Conservation (phyloP, 1,140 invertebrate genomes). For the Aphaenogaster rudis region DNA sequence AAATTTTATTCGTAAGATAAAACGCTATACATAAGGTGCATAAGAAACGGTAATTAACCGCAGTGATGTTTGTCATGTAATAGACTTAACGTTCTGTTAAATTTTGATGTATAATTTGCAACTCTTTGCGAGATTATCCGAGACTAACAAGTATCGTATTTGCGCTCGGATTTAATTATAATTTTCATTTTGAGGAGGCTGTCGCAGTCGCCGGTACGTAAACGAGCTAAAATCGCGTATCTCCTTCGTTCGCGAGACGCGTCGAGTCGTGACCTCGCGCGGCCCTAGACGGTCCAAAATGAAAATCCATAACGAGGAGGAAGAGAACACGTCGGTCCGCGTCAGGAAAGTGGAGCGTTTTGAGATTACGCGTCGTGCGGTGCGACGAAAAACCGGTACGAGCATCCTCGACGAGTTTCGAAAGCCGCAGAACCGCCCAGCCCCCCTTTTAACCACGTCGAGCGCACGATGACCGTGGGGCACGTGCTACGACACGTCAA, state of each 20-base stretch:
- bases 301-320: constrained; percentile 7
- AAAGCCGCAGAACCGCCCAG: constrained; percentile 53
- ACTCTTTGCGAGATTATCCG: neutral
- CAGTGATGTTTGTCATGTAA: neutral
- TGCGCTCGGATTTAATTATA: neutral
- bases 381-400: constrained; percentile 3
- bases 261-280: neutral
- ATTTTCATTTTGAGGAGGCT: neutral
- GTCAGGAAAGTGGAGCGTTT: constrained; percentile 14
- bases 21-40: neutral
- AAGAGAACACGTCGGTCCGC: neutral
- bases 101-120: neutral
- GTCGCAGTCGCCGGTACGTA: too few relatives aligned
- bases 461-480: neutral
- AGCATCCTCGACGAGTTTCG: constrained; percentile 49
- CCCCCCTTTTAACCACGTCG: constrained; percentile 2
- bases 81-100: neutral
- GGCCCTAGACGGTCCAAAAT: neutral
- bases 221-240: neutral
- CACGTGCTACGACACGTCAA: constrained; percentile 52
- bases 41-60: constrained; percentile 22
- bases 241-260: neutral
- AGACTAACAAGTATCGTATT: neutral
- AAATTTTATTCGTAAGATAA: constrained; percentile 26
- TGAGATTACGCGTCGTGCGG: too few relatives aligned